Conservation (phyloP, 30 jellyfish, hydroid and myxozoan species). For the Clytia hemisphaerica region DNA sequence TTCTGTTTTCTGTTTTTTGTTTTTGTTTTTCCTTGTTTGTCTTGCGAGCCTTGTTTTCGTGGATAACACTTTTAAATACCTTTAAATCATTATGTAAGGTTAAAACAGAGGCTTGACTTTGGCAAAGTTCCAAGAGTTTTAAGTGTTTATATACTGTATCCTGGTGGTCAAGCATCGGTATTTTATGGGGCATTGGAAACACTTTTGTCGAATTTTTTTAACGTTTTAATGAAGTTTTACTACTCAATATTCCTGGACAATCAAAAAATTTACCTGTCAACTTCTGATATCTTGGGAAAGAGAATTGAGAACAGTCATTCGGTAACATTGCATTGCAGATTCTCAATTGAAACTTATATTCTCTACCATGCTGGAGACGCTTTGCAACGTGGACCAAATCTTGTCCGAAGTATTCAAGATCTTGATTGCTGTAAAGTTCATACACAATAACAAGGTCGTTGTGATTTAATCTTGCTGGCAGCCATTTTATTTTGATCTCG, state of each 20-base stretch:
- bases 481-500: conserved; percentile 69
- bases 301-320: conserved; percentile 63
- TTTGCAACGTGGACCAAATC: conserved; percentile 72
- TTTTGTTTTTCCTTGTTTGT: too few species aligned
- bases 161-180: too few species aligned
- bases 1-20: too few species aligned
- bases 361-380: conserved; percentile 56
- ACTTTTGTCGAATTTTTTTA: too few species aligned
- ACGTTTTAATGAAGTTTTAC: neutral
- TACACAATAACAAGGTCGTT: conserved; percentile 38
- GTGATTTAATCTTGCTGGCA: conserved; percentile 50
- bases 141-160: too few species aligned
- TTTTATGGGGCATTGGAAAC: too few species aligned
- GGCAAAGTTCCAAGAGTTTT: too few species aligned
- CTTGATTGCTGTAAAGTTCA: conserved; percentile 71
- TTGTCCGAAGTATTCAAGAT: conserved; percentile 69
- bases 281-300: conserved; percentile 49
- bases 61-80: too few species aligned
- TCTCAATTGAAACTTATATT: conserved; percentile 60
- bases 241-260: too few species aligned
- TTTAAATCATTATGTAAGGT: too few species aligned
- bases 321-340: conserved; percentile 47
- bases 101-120: too few species aligned
- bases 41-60: too few species aligned
- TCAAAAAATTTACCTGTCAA: conserved; percentile 35